These are phyloP conservation scores for Solen grandis DNA, from an alignment of 1,140 invertebrate genomes.

Conservation along the genomic window DNA sequence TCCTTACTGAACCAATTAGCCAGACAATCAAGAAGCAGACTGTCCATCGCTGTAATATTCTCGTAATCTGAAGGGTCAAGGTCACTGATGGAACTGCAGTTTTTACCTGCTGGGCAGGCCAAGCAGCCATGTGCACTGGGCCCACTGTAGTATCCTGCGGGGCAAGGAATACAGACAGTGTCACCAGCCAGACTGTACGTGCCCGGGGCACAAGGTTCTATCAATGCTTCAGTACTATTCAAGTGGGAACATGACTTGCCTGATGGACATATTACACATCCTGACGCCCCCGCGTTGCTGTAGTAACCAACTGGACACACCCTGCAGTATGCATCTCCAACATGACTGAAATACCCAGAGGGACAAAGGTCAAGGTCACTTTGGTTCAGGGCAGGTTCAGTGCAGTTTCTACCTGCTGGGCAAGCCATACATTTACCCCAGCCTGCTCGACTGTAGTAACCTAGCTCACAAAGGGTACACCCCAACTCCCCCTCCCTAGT, in stretches of 20 bases:
- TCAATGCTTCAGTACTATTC: slow-evolving; percentile 5
- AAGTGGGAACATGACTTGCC: slow-evolving; percentile 27
- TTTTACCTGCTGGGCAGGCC: slow-evolving; percentile 51
- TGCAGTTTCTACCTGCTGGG: slow-evolving; percentile 60
- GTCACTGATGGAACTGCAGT: slow-evolving; percentile 46
- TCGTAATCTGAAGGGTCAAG: not conserved
- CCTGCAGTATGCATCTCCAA: slow-evolving; percentile 37
- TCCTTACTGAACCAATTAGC: slow-evolving; percentile 48
- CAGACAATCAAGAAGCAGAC: slow-evolving; percentile 46
- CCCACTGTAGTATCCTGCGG: slow-evolving; percentile 34
- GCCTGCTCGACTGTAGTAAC: slow-evolving; percentile 55
- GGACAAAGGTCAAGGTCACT: slow-evolving; percentile 26
- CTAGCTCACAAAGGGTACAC: slow-evolving; percentile 48
- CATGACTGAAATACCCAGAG: slow-evolving; percentile 57
- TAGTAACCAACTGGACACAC: slow-evolving; percentile 51
- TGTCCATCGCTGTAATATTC: slow-evolving; percentile 54
- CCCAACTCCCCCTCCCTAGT: slow-evolving; percentile 18
- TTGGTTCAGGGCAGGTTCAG: slow-evolving; percentile 31
- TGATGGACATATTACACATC: slow-evolving; percentile 52
- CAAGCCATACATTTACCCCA: slow-evolving; percentile 62
- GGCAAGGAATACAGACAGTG: slow-evolving; percentile 18
- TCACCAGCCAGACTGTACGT: slow-evolving; percentile 55
- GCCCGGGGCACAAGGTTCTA: slow-evolving; percentile 46
- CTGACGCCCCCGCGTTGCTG: slow-evolving; percentile 28
- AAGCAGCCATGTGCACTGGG: slow-evolving; percentile 23